Evolutionary conservation across 2,797 vertebrate species (phyloP).

Genomic region (Delichon dasypus): DNA sequence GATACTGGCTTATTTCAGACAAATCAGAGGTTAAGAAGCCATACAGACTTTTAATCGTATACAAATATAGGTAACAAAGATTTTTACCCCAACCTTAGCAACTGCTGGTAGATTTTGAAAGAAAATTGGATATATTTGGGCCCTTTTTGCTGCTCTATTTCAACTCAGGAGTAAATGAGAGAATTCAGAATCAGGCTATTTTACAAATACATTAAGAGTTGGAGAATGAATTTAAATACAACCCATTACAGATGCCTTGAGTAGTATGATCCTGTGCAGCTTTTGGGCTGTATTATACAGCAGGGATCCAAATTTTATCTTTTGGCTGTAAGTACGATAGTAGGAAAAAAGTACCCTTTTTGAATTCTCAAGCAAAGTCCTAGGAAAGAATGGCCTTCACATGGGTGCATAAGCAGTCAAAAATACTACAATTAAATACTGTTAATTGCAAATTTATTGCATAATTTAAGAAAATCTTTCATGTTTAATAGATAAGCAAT

Average conservation of each 20-base stretch:
- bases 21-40: background rate
- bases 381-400: background rate
- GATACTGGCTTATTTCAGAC: background rate
- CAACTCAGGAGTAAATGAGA: background rate
- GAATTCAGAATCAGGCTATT: background rate
- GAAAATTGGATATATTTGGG: background rate
- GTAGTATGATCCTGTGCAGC: background rate
- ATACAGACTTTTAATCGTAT: background rate
- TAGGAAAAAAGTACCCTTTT: background rate
- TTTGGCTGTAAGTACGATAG: background rate
- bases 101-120: background rate
- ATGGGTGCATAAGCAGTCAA: background rate
- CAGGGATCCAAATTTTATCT: background rate
- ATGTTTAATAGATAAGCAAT: background rate
- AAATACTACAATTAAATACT: background rate
- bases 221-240: background rate
- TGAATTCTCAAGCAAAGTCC: background rate
- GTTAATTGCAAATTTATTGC: constrained; percentile 39
- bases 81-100: background rate
- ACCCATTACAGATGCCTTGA: background rate
- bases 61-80: background rate
- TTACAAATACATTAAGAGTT: background rate
- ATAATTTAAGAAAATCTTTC: background rate
- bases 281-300: background rate
- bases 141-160: background rate